Percentiles rank a stretch among this genome's conserved stretches.
These are phyloP conservation scores for Aporophyla nigra DNA, from an alignment of 2,888 invertebrate genomes.

Conservation along the genomic window DNA sequence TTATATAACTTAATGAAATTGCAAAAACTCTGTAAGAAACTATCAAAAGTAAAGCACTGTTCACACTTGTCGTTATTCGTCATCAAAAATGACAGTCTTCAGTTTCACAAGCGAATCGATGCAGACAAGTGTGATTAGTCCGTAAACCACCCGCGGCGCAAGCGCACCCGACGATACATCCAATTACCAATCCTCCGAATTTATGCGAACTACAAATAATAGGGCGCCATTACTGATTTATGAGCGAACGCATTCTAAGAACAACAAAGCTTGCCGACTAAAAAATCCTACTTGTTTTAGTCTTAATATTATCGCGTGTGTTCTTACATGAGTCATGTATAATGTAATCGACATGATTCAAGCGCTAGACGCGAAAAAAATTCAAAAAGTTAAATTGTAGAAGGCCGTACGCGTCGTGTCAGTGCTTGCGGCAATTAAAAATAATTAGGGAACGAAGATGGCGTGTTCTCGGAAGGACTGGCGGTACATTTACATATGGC, in stretches of 20 bases:
- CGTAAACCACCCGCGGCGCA: conserved; percentile 80
- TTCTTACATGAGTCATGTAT: conserved; percentile 81
- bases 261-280: conserved; percentile 80
- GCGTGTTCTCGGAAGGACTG: conserved; percentile 88
- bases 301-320: conserved; percentile 77
- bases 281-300: conserved; percentile 78
- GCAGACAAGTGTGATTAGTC: conserved; percentile 64
- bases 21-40: neutral
- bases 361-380: conserved; percentile 90
- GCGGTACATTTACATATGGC: conserved; percentile 89
- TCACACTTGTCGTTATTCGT: conserved; percentile 25
- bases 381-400: conserved; percentile 83
- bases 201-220: conserved; percentile 88
- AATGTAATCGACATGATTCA: conserved; percentile 85
- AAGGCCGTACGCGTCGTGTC: conserved; percentile 85
- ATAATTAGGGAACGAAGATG: conserved; percentile 89
- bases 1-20: conserved; percentile 5
- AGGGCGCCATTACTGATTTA: conserved; percentile 89
- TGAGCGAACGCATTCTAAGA: conserved; percentile 85
- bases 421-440: conserved; percentile 90
- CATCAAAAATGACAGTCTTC: conserved; percentile 38
- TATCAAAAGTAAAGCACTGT: conserved; percentile 7
- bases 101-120: conserved; percentile 59
- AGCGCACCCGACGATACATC: conserved; percentile 69
- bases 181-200: conserved; percentile 81